A percentile compares a stretch with the other conserved stretches of the same genome.
Evolutionary conservation across 2,888 invertebrate species (phyloP).

Genomic region (Elmis aenea): DNA sequence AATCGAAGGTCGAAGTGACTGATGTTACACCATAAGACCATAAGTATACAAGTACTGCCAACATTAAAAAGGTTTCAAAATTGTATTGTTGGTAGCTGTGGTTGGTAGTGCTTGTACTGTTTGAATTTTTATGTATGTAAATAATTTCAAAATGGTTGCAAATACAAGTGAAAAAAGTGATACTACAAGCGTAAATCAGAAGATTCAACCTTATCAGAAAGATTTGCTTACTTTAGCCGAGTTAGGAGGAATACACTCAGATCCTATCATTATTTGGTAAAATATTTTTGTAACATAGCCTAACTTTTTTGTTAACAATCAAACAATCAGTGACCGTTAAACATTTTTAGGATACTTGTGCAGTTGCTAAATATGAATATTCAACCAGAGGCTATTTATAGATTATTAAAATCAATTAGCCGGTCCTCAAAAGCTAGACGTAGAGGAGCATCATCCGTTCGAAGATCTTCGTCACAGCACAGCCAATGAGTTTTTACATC

Average conservation of each 20-base stretch:
- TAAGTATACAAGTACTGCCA: too few relatives aligned
- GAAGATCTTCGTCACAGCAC: too few relatives aligned
- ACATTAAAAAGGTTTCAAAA: too few relatives aligned
- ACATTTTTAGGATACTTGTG: constrained; percentile 27
- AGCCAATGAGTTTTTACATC: too few relatives aligned
- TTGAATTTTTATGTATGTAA: too few relatives aligned
- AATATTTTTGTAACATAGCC: background rate
- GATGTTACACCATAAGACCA: too few relatives aligned
- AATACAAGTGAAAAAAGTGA: constrained; percentile 5
- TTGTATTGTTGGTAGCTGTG: too few relatives aligned
- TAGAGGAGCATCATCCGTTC: too few relatives aligned
- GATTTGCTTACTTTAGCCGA: constrained; percentile 31
- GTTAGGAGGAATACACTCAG: constrained; percentile 30
- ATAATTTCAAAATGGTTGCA: too few relatives aligned
- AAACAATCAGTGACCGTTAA: constrained; percentile 3
- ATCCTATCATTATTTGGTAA: constrained; percentile 28
- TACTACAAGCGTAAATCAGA: constrained; percentile 5
- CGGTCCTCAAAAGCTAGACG: constrained; percentile 7
- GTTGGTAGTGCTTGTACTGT: too few relatives aligned
- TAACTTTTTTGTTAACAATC: background rate
- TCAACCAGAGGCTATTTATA: constrained; percentile 29
- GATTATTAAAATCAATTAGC: constrained; percentile 27
- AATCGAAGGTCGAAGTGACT: too few relatives aligned
- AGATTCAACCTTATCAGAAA: constrained; percentile 29
- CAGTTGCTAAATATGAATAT: constrained; percentile 32